Evolutionary conservation across 2,888 invertebrate species (phyloP).

Genomic region (Monoplex corrugatus): DNA sequence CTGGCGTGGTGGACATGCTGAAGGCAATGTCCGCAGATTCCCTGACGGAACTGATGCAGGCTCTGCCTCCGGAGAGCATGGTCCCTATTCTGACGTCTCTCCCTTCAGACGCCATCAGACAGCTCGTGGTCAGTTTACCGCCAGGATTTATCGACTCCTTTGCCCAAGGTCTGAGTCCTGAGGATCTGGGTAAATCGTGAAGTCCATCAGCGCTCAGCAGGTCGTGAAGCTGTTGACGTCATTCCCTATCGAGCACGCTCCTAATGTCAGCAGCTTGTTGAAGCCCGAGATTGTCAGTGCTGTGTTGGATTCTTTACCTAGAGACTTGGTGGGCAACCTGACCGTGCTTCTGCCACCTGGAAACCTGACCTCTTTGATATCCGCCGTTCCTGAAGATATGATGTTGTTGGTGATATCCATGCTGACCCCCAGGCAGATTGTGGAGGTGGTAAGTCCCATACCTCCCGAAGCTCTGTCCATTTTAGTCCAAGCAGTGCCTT

Average conservation of each 20-base stretch:
- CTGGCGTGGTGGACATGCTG: constrained; percentile 14
- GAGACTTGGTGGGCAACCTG: constrained; percentile 25
- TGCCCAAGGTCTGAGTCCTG: not conserved
- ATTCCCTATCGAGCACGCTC: constrained; percentile 15
- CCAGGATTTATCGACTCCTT: constrained; percentile 27
- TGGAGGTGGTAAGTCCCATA: not conserved
- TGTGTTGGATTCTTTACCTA: constrained; percentile 17
- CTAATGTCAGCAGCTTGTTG: not conserved
- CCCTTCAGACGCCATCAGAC: constrained; percentile 14
- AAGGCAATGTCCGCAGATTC: not conserved
- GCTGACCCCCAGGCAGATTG: not conserved
- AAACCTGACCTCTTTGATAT: constrained; percentile 9
- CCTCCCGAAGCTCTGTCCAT: not conserved
- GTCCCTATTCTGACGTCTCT: constrained; percentile 31
- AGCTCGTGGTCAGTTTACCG: not conserved
- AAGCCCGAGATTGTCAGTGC: constrained; percentile 18
- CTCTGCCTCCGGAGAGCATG: constrained; percentile 33
- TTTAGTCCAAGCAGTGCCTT: not conserved
- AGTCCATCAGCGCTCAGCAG: constrained; percentile 19
- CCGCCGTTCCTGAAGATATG: constrained; percentile 2
- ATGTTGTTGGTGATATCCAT: constrained; percentile 15
- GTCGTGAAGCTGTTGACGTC: constrained; percentile 24
- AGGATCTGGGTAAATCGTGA: constrained; percentile 26
- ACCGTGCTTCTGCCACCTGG: constrained; percentile 6
- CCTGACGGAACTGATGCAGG: constrained; percentile 26